Percentiles rank a stretch among this genome's conserved stretches.
Conservation (phyloP, 2,113 vertebrate species). For the Apaloderma vittatum region DNA sequence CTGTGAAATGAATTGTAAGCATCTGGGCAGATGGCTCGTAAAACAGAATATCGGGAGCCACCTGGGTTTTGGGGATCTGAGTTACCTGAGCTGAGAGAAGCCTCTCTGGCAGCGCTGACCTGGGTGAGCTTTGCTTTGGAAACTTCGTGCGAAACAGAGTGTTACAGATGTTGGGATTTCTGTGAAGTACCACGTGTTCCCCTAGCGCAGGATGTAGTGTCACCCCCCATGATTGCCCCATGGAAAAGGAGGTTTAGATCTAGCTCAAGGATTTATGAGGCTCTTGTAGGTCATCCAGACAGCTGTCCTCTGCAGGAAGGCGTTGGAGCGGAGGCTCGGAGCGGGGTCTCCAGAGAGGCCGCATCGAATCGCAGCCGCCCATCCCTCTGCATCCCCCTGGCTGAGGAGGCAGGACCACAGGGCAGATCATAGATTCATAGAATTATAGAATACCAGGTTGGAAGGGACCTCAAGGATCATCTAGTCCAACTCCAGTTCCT, state of each 20-base stretch:
- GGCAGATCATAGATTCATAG: no score
- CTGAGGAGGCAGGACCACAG: neutral
- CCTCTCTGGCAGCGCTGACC: neutral
- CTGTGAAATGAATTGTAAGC: slow-evolving; percentile 50
- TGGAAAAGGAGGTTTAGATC: neutral
- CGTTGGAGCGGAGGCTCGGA: fast-evolving
- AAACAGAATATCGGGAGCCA: slow-evolving; percentile 62
- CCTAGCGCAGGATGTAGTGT: neutral
- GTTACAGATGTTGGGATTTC: neutral
- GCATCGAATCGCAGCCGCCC: fast-evolving
- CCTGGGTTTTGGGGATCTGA: slow-evolving; percentile 55
- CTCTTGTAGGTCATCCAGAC: neutral
- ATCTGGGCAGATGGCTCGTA: slow-evolving; percentile 70
- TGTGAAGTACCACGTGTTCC: neutral
- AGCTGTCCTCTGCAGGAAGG: neutral
- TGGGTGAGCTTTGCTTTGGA: neutral
- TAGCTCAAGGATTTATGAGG: neutral
- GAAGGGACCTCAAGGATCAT: no score
- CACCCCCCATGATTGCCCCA: neutral
- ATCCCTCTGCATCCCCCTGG: fast-evolving
- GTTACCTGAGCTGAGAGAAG: neutral
- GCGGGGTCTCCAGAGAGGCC: neutral
- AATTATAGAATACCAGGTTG: no score
- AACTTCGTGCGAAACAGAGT: neutral
- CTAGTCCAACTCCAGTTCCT: no score